Evolutionary conservation across 2,888 invertebrate species (phyloP).

Genomic region (Limnephilus auricula): DNA sequence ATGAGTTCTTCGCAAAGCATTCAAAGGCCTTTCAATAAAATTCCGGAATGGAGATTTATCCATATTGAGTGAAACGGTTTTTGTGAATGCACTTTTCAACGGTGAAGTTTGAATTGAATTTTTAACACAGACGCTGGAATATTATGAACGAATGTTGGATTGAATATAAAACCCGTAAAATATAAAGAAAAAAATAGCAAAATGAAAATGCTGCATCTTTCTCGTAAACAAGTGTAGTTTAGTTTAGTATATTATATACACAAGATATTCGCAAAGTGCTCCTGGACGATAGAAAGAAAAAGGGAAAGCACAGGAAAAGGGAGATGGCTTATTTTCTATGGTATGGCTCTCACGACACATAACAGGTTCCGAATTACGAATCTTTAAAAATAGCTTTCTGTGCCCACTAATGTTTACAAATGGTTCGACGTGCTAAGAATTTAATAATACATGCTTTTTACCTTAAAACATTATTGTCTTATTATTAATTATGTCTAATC

Average conservation of each 20-base stretch:
- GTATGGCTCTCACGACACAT: background rate
- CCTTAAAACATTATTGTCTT: background rate
- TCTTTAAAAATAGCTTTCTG: background rate
- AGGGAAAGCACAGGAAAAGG: too few relatives aligned
- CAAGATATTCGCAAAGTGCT: background rate
- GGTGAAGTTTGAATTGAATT: conserved; percentile 31
- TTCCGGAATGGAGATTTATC: conserved; percentile 6
- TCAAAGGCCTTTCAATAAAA: conserved; percentile 14
- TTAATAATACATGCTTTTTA: too few relatives aligned
- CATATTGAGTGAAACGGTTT: conserved; percentile 14
- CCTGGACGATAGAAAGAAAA: background rate
- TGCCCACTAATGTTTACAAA: too few relatives aligned
- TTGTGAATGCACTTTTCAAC: conserved; percentile 9
- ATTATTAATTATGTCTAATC: background rate
- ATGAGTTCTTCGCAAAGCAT: background rate
- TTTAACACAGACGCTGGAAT: conserved; percentile 8
- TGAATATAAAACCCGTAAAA: background rate
- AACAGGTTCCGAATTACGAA: background rate
- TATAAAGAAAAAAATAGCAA: background rate
- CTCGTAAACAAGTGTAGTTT: background rate
- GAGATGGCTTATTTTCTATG: background rate
- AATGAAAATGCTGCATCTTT: background rate
- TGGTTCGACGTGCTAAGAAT: too few relatives aligned
- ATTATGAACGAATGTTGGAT: background rate
- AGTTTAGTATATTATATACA: background rate